Evolutionary conservation across 2,113 vertebrate species (phyloP).

Genomic region (Thamnaconus septentrionalis): DNA sequence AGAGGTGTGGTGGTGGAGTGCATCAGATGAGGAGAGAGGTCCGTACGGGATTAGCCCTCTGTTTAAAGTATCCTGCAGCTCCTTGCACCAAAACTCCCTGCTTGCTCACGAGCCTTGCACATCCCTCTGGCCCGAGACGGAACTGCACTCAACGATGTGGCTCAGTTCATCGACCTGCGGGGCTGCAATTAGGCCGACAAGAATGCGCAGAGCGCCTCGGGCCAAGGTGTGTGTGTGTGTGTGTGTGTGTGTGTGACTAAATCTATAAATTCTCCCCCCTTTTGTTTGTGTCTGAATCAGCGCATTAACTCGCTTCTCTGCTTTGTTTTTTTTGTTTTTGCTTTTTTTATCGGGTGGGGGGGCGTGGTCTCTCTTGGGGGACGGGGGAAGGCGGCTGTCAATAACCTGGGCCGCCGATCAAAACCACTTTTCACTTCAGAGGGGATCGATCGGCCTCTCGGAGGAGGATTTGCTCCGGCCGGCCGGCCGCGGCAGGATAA

Average conservation of each 20-base stretch:
- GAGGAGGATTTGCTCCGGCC: conserved; percentile 26
- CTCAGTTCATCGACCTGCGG: no score
- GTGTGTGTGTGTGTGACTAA: not conserved
- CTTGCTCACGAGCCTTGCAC: no score
- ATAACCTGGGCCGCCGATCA: conserved; percentile 53
- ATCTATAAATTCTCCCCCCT: not conserved
- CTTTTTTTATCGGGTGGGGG: conserved; percentile 4
- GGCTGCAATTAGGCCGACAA: no score
- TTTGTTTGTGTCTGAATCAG: conserved; percentile 35
- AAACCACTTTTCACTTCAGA: conserved; percentile 61
- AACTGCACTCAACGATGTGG: no score
- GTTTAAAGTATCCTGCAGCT: no score
- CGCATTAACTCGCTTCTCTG: no score
- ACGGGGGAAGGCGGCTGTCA: conserved; percentile 36
- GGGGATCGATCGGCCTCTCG: conserved; percentile 39
- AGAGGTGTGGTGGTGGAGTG: no score
- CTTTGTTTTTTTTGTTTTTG: conserved; percentile 31
- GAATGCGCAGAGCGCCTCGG: conserved; percentile 10
- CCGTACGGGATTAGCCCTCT: no score
- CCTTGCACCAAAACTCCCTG: no score
- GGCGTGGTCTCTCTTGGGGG: conserved; percentile 11
- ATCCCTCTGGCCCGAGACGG: no score
- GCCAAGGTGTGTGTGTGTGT: conserved; percentile 11
- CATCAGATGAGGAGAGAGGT: no score
- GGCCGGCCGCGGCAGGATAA: conserved; percentile 29